phyloP scores from a whole-genome alignment of 2,797 vertebrate species.

The Lepilemur ruficaudatus region DNA sequence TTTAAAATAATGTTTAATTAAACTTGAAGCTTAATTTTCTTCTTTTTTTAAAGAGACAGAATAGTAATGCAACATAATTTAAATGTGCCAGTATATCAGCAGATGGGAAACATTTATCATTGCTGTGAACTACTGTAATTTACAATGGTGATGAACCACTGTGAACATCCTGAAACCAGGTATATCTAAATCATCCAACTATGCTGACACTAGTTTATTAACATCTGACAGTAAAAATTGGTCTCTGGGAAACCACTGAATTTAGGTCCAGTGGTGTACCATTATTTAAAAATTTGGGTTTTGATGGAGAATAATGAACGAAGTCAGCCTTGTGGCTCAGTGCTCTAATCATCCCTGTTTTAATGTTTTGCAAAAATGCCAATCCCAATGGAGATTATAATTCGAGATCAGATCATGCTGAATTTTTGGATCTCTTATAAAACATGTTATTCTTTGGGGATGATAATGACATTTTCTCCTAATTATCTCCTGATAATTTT shows the following conservation, averaged over 20 bases:
- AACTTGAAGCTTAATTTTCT: conserved; percentile 64
- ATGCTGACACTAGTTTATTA: conserved; percentile 73
- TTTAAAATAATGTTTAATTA: conserved; percentile 74
- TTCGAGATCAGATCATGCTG: conserved; percentile 39
- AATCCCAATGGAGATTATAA: conserved; percentile 42
- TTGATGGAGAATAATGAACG: conserved; percentile 54
- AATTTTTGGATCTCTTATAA: conserved; percentile 49
- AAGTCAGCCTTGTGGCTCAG: conserved; percentile 38
- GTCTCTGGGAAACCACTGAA: conserved; percentile 67
- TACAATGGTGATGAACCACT: conserved; percentile 57
- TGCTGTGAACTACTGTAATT: conserved; percentile 63
- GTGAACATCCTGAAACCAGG: conserved; percentile 27
- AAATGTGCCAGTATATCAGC: conserved; percentile 49
- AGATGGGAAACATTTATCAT: conserved; percentile 53
- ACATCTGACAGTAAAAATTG: conserved; percentile 71
- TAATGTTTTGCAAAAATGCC: conserved; percentile 40
- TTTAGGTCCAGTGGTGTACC: conserved; percentile 28
- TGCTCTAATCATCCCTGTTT: conserved; percentile 52
- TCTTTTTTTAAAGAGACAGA: conserved; percentile 64
- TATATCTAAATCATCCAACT: conserved; percentile 44
- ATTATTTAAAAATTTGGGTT: conserved; percentile 70
- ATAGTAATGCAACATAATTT: conserved; percentile 58
- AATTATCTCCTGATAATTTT: conserved; percentile 58
- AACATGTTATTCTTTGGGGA: not conserved
- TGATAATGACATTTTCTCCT: conserved; percentile 33